Conservation (phyloP, 2,888 invertebrate genomes). For the Cephus nigrinus region DNA sequence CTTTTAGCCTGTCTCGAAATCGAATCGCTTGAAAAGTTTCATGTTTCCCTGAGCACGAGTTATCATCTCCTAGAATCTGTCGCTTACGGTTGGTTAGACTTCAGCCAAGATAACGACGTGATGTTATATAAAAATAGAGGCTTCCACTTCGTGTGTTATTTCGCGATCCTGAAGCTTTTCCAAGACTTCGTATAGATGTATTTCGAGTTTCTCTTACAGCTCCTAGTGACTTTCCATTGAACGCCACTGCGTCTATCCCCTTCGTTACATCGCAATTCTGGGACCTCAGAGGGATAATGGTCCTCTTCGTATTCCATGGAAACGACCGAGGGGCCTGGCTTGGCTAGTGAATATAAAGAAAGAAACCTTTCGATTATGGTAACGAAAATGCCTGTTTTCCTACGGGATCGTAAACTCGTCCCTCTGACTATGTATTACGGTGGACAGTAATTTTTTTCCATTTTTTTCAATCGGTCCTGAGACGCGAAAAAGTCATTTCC, state of each 20-base stretch:
- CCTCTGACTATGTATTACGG: neutral
- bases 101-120: neutral
- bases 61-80: neutral
- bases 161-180: neutral
- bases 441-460: neutral
- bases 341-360: neutral
- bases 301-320: neutral
- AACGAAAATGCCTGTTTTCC: neutral
- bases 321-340: neutral
- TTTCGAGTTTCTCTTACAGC: neutral
- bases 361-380: neutral
- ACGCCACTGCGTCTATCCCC: neutral
- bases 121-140: neutral
- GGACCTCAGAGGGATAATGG: neutral
- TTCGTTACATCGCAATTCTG: neutral
- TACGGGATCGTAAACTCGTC: neutral
- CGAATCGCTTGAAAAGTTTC: neutral
- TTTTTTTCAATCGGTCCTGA: neutral
- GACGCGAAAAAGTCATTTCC: neutral
- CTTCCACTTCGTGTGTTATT: neutral
- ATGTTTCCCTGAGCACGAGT: neutral
- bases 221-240: neutral
- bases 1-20: neutral
- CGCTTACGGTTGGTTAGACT: neutral
- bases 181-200: neutral